Conservation (phyloP, 92 coral and sea anemone genomes). For the Epizoanthus stellaris region DNA sequence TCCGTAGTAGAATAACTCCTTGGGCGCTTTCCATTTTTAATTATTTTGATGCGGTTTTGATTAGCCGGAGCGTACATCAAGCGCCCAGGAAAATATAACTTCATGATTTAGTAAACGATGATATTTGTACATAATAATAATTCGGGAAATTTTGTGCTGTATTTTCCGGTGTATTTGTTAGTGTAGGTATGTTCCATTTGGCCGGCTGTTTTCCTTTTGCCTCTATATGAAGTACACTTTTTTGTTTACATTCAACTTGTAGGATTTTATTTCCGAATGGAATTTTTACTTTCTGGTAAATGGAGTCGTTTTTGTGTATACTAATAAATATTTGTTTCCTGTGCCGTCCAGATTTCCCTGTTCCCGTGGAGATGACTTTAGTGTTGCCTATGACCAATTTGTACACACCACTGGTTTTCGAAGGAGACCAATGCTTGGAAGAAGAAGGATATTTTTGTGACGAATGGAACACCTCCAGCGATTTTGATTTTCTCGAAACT, state of each 20-base stretch:
- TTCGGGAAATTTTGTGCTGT: slow-evolving; percentile 62
- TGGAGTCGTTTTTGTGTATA: slow-evolving; percentile 42
- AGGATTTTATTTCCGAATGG: slow-evolving; percentile 56
- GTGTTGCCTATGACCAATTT: slow-evolving; percentile 75
- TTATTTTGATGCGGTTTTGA: slow-evolving; percentile 87
- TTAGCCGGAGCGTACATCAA: slow-evolving; percentile 72
- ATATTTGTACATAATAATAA: slow-evolving; percentile 74
- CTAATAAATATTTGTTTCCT: slow-evolving; percentile 57
- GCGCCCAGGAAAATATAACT: slow-evolving; percentile 83
- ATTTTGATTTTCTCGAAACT: slow-evolving; percentile 80
- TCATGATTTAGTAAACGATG: slow-evolving; percentile 81
- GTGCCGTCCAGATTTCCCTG: slow-evolving; percentile 33
- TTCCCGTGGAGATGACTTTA: slow-evolving; percentile 82
- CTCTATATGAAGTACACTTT: slow-evolving; percentile 6
- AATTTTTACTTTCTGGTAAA: slow-evolving; percentile 52
- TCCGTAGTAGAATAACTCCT: slow-evolving; percentile 60
- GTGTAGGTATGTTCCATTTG: slow-evolving; percentile 69
- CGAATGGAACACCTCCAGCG: slow-evolving; percentile 90
- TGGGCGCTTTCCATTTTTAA: slow-evolving; percentile 68
- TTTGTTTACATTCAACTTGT: slow-evolving; percentile 45
- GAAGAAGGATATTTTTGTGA: slow-evolving; percentile 84
- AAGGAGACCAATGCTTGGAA: slow-evolving; percentile 89
- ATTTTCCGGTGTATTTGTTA: slow-evolving; percentile 75
- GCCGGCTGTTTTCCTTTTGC: slow-evolving; percentile 36
- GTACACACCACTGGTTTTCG: slow-evolving; percentile 68